Conservation (phyloP, 2,888 invertebrate species). For the Tipula helvola region DNA sequence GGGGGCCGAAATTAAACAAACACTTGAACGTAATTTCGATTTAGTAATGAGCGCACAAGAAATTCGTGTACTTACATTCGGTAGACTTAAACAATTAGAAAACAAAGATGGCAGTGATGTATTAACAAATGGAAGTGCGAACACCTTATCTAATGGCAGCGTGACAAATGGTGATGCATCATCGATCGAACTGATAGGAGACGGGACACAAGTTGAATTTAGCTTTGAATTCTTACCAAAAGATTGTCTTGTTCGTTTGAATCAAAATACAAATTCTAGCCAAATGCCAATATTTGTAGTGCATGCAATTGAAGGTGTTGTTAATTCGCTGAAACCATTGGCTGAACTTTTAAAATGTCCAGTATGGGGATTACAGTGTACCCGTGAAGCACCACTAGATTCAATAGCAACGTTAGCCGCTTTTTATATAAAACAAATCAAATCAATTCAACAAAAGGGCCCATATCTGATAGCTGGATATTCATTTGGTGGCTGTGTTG, state of each 20-base stretch:
- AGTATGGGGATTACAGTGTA: constrained; percentile 86
- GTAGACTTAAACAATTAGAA: constrained; percentile 46
- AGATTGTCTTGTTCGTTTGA: constrained; percentile 51
- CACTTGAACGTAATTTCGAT: constrained; percentile 85
- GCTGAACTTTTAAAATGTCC: constrained; percentile 60
- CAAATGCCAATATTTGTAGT: constrained; percentile 49
- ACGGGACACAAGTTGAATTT: constrained; percentile 42
- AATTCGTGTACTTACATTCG: constrained; percentile 74
- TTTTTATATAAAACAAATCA: constrained; percentile 60
- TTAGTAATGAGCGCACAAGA: constrained; percentile 82
- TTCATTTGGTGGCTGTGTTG: constrained; percentile 90
- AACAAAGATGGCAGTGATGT: constrained; percentile 22
- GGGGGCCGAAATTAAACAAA: constrained; percentile 98
- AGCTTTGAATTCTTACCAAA: constrained; percentile 61
- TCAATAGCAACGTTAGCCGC: constrained; percentile 60
- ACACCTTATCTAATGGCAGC: constrained; percentile 19
- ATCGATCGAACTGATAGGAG: constrained; percentile 29
- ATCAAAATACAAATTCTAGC: constrained; percentile 33
- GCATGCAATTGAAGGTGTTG: constrained; percentile 85
- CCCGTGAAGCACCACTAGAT: constrained; percentile 56
- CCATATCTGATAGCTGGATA: constrained; percentile 88
- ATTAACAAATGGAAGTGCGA: constrained; percentile 21
- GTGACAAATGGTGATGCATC: constrained; percentile 22
- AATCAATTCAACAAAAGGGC: constrained; percentile 60
- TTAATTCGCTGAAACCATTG: constrained; percentile 54